phyloP scores from a whole-genome alignment of 1,140 invertebrate species.

The Drosophila arawakana region DNA sequence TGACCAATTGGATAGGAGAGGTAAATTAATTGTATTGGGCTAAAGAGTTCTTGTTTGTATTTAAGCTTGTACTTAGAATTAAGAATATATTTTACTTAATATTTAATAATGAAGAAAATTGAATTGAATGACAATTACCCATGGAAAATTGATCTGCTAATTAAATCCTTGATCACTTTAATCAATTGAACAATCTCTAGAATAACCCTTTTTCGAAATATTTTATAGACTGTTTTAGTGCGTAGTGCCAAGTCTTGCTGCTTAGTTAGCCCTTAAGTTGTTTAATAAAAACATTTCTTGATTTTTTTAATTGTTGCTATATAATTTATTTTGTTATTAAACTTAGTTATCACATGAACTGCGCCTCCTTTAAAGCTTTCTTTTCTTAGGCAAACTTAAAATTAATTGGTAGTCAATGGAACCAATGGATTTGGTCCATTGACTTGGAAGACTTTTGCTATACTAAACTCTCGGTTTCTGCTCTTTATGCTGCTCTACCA shows the following conservation, averaged over 20 bases:
- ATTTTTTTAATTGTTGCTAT: conserved; percentile 58
- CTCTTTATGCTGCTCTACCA: conserved; percentile 85
- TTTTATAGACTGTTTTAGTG: too few relatives aligned
- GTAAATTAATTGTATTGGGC: too few relatives aligned
- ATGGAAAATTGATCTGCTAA: neutral
- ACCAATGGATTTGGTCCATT: conserved; percentile 26
- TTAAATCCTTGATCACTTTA: too few relatives aligned
- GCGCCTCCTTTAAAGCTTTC: conserved; percentile 66
- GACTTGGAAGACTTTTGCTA: conserved; percentile 70
- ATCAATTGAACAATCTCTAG: too few relatives aligned
- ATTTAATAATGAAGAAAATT: too few relatives aligned
- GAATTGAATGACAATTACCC: too few relatives aligned
- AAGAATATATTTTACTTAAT: too few relatives aligned
- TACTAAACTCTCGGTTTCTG: conserved; percentile 11
- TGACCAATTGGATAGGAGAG: conserved; percentile 34
- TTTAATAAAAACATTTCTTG: conserved; percentile 41
- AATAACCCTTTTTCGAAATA: too few relatives aligned
- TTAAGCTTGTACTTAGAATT: too few relatives aligned
- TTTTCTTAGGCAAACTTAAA: conserved; percentile 38
- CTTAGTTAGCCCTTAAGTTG: neutral
- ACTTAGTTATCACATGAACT: conserved; percentile 76
- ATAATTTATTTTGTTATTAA: conserved; percentile 64
- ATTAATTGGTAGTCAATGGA: conserved; percentile 43
- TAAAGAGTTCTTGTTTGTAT: too few relatives aligned
- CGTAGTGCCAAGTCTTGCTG: neutral